phyloP scores from a whole-genome alignment of 2,888 invertebrate species.

The Hirtodrosophila confusa region DNA sequence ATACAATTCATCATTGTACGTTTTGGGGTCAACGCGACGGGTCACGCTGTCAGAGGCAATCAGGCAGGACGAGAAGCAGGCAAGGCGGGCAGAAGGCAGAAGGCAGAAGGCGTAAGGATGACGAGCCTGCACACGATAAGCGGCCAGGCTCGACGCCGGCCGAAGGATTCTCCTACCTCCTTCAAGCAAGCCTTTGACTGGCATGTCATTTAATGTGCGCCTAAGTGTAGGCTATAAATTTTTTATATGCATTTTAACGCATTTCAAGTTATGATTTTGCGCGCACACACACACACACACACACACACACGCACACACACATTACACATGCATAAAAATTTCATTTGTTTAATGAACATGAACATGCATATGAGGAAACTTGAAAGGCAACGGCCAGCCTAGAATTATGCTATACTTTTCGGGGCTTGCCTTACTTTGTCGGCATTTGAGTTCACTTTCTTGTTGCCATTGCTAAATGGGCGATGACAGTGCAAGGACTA shows the following conservation, averaged over 20 bases:
- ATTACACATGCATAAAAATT: constrained; percentile 40
- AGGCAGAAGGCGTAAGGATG: no score
- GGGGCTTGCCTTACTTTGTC: neutral
- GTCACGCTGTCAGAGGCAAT: constrained; percentile 40
- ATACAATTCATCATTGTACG: constrained; percentile 64
- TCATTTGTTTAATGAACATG: constrained; percentile 58
- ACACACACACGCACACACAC: constrained; percentile 6
- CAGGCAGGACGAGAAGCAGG: constrained; percentile 19
- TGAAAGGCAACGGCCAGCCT: constrained; percentile 10
- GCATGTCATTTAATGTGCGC: constrained; percentile 74
- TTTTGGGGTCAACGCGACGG: constrained; percentile 64
- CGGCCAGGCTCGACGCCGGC: neutral
- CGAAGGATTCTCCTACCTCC: neutral
- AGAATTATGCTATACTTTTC: constrained; percentile 24
- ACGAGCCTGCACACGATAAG: no score
- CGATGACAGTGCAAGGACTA: constrained; percentile 22
- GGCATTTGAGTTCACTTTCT: neutral
- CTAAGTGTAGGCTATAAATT: constrained; percentile 75
- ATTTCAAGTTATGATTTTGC: constrained; percentile 73
- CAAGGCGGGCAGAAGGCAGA: no score
- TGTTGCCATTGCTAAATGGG: neutral
- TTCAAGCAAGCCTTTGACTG: constrained; percentile 65
- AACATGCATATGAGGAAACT: constrained; percentile 41
- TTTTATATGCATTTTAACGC: constrained; percentile 78
- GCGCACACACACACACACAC: constrained; percentile 14